Base-by-base conservation (phyloP, 92 coral and sea anemone genomes). In the Blastomussa wellsi region DNA sequence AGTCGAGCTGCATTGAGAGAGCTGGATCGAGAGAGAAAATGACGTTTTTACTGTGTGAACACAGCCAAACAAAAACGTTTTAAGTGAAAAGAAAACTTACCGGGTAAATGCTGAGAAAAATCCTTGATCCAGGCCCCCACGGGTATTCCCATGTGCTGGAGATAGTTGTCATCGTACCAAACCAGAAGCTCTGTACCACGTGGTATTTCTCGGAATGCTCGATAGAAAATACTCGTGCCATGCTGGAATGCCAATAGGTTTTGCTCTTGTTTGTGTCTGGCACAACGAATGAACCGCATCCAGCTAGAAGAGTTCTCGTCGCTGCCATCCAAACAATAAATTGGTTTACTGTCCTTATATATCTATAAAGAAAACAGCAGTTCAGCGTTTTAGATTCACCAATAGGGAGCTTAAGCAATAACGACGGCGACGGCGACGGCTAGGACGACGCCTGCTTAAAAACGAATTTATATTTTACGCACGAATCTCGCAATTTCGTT, bases 271-370 rank as follows among this genome's bases (percentile, higher is more conserved):
- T 90, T 92, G 76, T 91, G 90, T 1, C 99, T 93, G n/a, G 99
- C 99, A 78, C 99, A 97, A 41, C 97, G 98, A 52, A 97, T 97
- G 52, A 93, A 97, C 35, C 99, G 76, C 99, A 97, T 97, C 99
- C 99, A 97, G 69, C 99, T 97, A 3, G 99, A 97, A 9, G 79
- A 47, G 52, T 80, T 90, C 84, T 90, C 93, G 79, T 97, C 99
- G 53, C 98, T 93, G 3, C 98, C 99, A 41, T 97, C 96, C 5
- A 97, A 85, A 82, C 89, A 97, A 72, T 76, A 90, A 11, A 89
- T 85, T 9, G 92, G 87, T n/a, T 90, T 88, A 47, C 90, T 89
- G 22, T 92, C 87, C n/a, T 90, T 94, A 84, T 90, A 96, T 42
- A 96, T 93, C 98, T 96, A 59, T 32, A 65, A 68, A 72, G 53